A percentile compares a stretch with the other conserved stretches of the same genome.
phyloP scores from a whole-genome alignment of 2,888 invertebrate genomes.

The Limenitis arthemis region DNA sequence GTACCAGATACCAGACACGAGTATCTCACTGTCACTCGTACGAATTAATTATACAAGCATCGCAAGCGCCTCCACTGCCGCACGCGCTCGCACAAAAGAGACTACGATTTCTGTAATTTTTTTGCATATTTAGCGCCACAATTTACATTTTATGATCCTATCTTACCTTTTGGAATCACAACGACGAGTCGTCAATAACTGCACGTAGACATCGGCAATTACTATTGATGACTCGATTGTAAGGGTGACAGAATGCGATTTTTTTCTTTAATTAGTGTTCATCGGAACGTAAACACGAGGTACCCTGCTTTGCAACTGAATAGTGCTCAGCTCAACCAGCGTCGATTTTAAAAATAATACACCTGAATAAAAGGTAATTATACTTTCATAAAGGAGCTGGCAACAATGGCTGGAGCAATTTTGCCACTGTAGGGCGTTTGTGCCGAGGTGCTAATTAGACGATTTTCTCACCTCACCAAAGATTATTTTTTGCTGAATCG shows the following conservation, averaged over 20 bases:
- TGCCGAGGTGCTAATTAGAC: constrained; percentile 56
- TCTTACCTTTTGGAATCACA: constrained; percentile 7
- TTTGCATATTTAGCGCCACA: constrained; percentile 25
- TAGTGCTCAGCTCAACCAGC: constrained; percentile 37
- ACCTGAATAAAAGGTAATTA: constrained; percentile 65
- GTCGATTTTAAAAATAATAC: constrained; percentile 49
- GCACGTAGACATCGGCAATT: constrained; percentile 39
- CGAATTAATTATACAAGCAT: constrained; percentile 58
- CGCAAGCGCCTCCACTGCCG: constrained; percentile 36
- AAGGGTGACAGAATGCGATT: constrained; percentile 26
- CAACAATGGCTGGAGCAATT: constrained; percentile 48
- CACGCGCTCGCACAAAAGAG: constrained; percentile 43
- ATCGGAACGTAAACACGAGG: constrained; percentile 54
- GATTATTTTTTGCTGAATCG: constrained; percentile 39
- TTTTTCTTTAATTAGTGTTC: constrained; percentile 54
- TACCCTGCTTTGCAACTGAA: constrained; percentile 55
- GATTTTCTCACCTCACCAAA: constrained; percentile 62
- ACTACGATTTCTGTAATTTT: constrained; percentile 33
- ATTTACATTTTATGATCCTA: constrained; percentile 37
- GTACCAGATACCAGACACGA: constrained; percentile 19
- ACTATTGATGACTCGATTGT: constrained; percentile 49
- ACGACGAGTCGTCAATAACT: constrained; percentile 5
- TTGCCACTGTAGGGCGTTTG: constrained; percentile 41
- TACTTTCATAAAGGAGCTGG: constrained; percentile 43
- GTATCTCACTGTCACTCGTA: constrained; percentile 43